phyloP scores from a whole-genome alignment of 1,140 invertebrate genomes.

The Monochamus saltuarius region DNA sequence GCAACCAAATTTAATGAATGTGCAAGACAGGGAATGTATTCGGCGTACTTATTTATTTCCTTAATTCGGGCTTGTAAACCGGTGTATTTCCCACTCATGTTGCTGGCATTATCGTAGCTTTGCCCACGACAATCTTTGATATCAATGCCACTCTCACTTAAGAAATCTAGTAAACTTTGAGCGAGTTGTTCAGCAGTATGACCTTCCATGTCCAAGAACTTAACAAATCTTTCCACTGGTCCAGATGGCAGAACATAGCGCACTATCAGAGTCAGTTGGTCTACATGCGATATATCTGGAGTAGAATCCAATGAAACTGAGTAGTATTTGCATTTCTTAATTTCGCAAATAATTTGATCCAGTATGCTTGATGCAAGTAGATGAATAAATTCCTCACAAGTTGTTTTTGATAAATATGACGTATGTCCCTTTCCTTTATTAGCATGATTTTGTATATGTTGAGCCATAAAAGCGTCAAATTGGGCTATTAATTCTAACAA shows the following conservation, averaged over 20 bases:
- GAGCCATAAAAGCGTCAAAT: slow-evolving; percentile 14
- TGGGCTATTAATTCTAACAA: slow-evolving; percentile 29
- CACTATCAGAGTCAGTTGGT: slow-evolving; percentile 47
- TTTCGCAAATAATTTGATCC: slow-evolving; percentile 13
- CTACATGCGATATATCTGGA: slow-evolving; percentile 45
- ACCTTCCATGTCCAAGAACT: slow-evolving; percentile 1
- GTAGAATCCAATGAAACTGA: slow-evolving; percentile 12
- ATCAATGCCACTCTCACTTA: slow-evolving; percentile 36
- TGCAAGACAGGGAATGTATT: slow-evolving; percentile 37
- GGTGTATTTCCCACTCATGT: slow-evolving; percentile 48
- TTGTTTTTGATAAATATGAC: slow-evolving; percentile 16
- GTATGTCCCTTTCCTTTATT: slow-evolving; percentile 15
- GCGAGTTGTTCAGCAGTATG: slow-evolving; percentile 37
- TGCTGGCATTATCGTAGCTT: slow-evolving; percentile 48
- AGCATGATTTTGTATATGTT: slow-evolving; percentile 15
- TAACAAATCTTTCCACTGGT: slow-evolving; percentile 39
- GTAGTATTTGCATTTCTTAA: slow-evolving; percentile 14
- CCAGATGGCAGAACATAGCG: not conserved
- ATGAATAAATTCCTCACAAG: slow-evolving; percentile 16
- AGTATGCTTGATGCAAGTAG: slow-evolving; percentile 1
- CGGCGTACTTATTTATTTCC: slow-evolving; percentile 27
- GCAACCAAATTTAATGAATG: slow-evolving; percentile 47
- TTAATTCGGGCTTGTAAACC: slow-evolving; percentile 47
- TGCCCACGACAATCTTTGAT: slow-evolving; percentile 47
- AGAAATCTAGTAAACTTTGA: slow-evolving; percentile 36